Percentiles rank a stretch among this genome's conserved stretches.
Conservation (phyloP, 2,113 vertebrate species). For the Tympanuchus pallidicinctus region DNA sequence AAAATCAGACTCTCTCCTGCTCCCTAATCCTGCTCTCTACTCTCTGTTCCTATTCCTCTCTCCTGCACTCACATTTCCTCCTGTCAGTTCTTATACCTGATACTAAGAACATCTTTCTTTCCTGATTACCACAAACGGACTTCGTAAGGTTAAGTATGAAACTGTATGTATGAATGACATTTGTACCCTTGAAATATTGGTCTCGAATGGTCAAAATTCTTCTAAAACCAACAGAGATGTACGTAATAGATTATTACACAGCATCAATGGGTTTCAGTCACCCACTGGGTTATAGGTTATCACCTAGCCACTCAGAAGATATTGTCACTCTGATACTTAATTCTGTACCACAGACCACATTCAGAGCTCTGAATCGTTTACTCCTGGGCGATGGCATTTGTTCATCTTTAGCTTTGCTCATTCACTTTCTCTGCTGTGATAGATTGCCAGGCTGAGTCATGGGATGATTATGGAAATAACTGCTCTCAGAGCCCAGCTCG, state of each 20-base stretch:
- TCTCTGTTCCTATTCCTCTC: not conserved
- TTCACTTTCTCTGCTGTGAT: not conserved
- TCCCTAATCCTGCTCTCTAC: not conserved
- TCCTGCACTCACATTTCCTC: not conserved
- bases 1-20: not conserved
- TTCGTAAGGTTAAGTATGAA: not conserved
- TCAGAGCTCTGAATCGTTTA: not conserved
- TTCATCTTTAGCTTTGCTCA: not conserved
- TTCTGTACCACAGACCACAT: not conserved
- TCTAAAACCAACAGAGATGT: not conserved
- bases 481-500: conserved; percentile 69
- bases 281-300: not conserved
- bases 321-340: not conserved
- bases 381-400: not conserved
- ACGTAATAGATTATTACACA: not conserved
- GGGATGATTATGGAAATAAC: conserved; percentile 81
- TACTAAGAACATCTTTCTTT: not conserved
- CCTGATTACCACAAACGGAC: not conserved
- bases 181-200: not conserved
- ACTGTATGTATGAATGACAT: not conserved
- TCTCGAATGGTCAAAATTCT: not conserved
- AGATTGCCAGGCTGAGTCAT: conserved; percentile 72
- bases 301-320: not conserved
- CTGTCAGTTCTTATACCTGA: not conserved
- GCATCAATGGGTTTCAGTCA: not conserved